phyloP scores from a whole-genome alignment of 2,113 vertebrate species.

The Cranoglanis bouderius region DNA sequence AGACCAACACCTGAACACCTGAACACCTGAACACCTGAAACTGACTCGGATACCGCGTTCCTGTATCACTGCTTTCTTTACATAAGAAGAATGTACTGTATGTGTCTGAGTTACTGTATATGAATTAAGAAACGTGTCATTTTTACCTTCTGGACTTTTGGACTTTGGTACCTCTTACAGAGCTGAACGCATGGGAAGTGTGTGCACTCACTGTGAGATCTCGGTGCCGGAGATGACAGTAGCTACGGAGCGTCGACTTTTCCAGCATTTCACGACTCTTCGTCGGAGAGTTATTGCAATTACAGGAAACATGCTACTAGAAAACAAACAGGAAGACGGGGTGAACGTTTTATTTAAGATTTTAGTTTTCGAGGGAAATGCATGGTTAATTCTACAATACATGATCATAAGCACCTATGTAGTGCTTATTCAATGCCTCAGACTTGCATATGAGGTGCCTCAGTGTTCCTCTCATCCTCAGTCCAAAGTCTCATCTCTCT shows the following conservation, averaged over 20 bases:
- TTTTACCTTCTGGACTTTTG: background rate
- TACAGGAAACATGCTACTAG: constrained; percentile 56
- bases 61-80: background rate
- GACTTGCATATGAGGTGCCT: background rate
- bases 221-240: constrained; percentile 69
- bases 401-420: background rate
- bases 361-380: background rate
- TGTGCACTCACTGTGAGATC: constrained; percentile 66
- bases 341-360: background rate
- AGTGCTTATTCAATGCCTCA: background rate
- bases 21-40: background rate
- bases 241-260: constrained; percentile 57
- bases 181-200: background rate
- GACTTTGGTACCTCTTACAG: background rate
- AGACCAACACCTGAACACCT: background rate
- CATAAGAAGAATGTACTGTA: background rate
- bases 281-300: constrained; percentile 21
- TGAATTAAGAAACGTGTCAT: background rate
- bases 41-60: background rate
- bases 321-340: too few species aligned
- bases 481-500: constrained; percentile 27
- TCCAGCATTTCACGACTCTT: constrained; percentile 28
- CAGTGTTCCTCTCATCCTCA: background rate
- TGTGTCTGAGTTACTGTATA: background rate
- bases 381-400: background rate